These are phyloP conservation scores for Notodonta ziczac DNA, from an alignment of 2,888 invertebrate genomes.

Conservation along the genomic window DNA sequence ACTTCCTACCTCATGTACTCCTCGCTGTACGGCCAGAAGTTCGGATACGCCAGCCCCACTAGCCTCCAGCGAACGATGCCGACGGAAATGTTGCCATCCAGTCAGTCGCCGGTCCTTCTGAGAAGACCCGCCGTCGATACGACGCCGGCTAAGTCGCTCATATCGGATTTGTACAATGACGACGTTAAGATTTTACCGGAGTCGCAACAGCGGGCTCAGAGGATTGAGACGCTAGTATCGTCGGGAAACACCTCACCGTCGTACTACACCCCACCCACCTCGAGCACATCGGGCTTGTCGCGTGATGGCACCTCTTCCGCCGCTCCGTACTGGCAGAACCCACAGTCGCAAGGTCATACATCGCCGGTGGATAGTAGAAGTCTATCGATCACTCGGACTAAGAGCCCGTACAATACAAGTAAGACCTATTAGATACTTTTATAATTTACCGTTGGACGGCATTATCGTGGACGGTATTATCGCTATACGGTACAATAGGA, in stretches of 20 bases:
- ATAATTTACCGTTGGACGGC: too few species aligned
- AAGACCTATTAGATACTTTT: slow-evolving; percentile 21
- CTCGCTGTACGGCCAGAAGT: slow-evolving; percentile 29
- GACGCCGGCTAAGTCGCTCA: slow-evolving; percentile 12
- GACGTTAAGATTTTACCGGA: slow-evolving; percentile 12
- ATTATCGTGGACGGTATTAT: too few species aligned
- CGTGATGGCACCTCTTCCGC: slow-evolving; percentile 1
- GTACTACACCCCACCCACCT: slow-evolving; percentile 30
- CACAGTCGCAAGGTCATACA: slow-evolving; percentile 29
- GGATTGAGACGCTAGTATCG: slow-evolving; percentile 3
- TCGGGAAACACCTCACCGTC: slow-evolving; percentile 17
- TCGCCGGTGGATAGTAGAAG: not conserved
- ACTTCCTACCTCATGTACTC: slow-evolving; percentile 57
- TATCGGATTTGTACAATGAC: slow-evolving; percentile 22
- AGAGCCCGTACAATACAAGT: slow-evolving; percentile 50
- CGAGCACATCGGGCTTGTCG: slow-evolving; percentile 15
- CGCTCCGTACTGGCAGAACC: slow-evolving; percentile 16
- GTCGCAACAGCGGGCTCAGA: slow-evolving; percentile 7
- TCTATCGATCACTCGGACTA: slow-evolving; percentile 18
- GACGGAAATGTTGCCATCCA: slow-evolving; percentile 6
- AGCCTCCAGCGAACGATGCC: slow-evolving; percentile 11
- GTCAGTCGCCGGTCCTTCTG: slow-evolving; percentile 5
- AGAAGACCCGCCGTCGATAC: slow-evolving; percentile 6
- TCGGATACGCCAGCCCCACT: slow-evolving; percentile 8
- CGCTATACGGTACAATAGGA: too few species aligned